Evolutionary conservation across 2,113 vertebrate species (phyloP), one percentile per base, ranked within the genome.

Genomic region (Lucifuga dentata): DNA sequence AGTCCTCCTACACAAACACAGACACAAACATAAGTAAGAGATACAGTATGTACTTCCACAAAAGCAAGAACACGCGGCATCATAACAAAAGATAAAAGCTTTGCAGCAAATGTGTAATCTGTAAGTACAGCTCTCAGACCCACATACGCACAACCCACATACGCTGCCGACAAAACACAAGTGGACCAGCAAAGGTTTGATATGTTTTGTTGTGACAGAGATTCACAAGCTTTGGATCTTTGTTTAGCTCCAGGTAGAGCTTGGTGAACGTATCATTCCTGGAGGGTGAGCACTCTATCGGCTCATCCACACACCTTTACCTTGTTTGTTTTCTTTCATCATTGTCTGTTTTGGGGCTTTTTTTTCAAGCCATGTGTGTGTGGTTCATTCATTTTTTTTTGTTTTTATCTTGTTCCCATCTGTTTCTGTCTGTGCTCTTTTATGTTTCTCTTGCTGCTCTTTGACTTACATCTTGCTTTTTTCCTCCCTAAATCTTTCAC

Each of bases 121-220:
- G 24, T n/a, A 46, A 40, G 59, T n/a, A n/a, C n/a, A n/a, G n/a
- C 2, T 3, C 13, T 26, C 63, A 11, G 21, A 75, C 32, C 26
- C 13, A 44, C 41, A 64, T 9, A 78, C 48, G 65, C 56, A 77
- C 35, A 56, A 46, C 50, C 23, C 40, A 52, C 72, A 62, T 64
- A 60, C 5, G 29, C 35, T 62, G 39, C 35, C 60, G 21, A 60
- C 36, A 62, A 10, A 52, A 51, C 67, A 50, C 70, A 60, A 48
- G 60, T 60, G 11, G 36, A 73, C 56, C 33, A 60, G 57, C 36
- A 23, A 48, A 50, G n/a, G 56, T 73, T 78, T 80, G 83, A 85
- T 72, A 58, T 68, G 52, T 86, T 76, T 73, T 78, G 78, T 72
- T 86, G 56, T 87, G 89, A 85, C 80, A 88, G 64, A 56, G 53